Evolutionary conservation across 2,797 vertebrate species (phyloP), one percentile per base, ranked within the genome.

Genomic region (Acropternis orthonyx): DNA sequence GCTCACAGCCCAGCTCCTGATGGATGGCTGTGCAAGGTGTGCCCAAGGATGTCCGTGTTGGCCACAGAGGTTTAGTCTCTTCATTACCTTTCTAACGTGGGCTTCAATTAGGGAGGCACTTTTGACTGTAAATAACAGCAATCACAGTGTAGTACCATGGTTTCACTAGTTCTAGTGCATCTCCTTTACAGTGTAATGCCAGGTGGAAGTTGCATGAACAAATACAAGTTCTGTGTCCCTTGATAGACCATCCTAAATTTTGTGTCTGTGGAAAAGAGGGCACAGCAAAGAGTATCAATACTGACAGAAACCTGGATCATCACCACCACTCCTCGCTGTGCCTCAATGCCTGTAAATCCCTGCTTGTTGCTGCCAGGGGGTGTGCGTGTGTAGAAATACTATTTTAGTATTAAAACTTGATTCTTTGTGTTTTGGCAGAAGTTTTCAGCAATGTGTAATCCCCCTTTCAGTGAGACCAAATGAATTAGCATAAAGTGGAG

Each of bases 21-120:
- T 3, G 5, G 7, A 44, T 12, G 2, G 3, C 16, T 23, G 0
- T 7, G 19, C 43, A 43, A 52, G 28, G 6, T 79, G 37, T 76
- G 72, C 24, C 6, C 6, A 1, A 32, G 24, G 37, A 34, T 49
- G 9, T 19, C 65, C 16, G 4, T 13, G 78, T 41, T 72, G 32
- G 28, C 15, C 44, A 26, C 46, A 11, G 8, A 86, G 36, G 59
- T 59, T 63, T 63, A 36, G 18, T 16, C 22, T 63, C 39, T 55
- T 49, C 7, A 41, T 41, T 23, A 55, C 4, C 41, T 81, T 82
- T 58, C 34, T 56, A 59, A 54, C 23, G 7, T 16, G 27, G 14
- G 6, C 10, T 85, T 89, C 19, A 12, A 69, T 58, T 54, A 65
- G 4, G 14, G 41, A 62, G n/a, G 26, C 11, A 21, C 5, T 1